Evolutionary conservation across 2,113 vertebrate genomes (phyloP), one percentile per base, ranked within the genome.

Genomic region (Anarrhichthys ocellatus): DNA sequence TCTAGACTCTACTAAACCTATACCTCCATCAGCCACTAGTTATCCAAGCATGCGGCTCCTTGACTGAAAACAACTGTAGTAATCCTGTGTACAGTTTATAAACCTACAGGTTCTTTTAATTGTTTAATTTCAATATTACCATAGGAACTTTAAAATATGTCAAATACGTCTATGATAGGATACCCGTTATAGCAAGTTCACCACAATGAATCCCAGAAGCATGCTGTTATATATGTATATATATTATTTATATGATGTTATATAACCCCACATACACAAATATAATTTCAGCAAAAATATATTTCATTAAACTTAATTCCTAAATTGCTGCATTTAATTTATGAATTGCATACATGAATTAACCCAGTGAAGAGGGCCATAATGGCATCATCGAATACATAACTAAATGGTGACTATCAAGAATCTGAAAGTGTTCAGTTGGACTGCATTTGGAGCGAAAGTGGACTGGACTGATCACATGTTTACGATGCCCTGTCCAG

Each of bases 1-100:
- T 9, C 24, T 70, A 76, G 59, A 78, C 36, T 15, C 6, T 14
- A 34, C 6, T n/a, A 1, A 40, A 58, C 6, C 1, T 14, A 22
- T 29, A n/a, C 72, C 50, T 36, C 0, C 42, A 66, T 6, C 13
- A 48, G 58, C 84, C 92, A 73, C 17, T 62, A 80, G 76, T 75
- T 65, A 81, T 52, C 44, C 63, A 78, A 50, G 38, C 44, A 72
- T 13, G 46, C 40, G 22, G 20, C 2, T 24, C 15, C 13, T 2
- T 2, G 20, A 13, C 15, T 27, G 22, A 38, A 61, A 18, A 48
- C 44, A 38, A 27, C 14, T 59, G n/a, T 2, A 10, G 6, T 24
- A n/a, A 24, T 54, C 17, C 15, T 46, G 6, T 46, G 5, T 7
- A 10, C 9, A 44, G 36, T 50, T 40, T 5, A 20, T 42, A 44